phyloP scores from a whole-genome alignment of 1,140 invertebrate genomes.

The Lepidurus apus region DNA sequence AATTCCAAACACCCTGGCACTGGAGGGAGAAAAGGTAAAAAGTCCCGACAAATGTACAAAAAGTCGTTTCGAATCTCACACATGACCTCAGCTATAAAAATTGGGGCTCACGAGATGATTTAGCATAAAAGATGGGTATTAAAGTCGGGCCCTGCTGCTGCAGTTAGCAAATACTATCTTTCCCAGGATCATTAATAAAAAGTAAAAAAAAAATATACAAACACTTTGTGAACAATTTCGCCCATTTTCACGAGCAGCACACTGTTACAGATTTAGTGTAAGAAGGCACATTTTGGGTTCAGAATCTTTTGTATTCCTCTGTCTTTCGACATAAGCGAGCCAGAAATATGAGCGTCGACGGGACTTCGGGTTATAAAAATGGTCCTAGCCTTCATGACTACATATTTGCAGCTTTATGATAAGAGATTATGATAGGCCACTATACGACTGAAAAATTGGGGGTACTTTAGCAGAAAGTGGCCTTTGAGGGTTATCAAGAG shows the following conservation, averaged over 20 bases:
- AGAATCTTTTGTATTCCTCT: background rate
- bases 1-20: background rate
- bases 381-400: background rate
- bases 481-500: background rate
- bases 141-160: too few species aligned
- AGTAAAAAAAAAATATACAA: too few species aligned
- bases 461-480: background rate
- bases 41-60: background rate
- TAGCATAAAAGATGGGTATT: too few species aligned
- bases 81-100: background rate
- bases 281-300: too few species aligned
- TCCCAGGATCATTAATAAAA: too few species aligned
- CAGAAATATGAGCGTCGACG: background rate
- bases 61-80: background rate
- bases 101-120: too few species aligned
- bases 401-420: background rate
- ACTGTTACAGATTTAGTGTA: too few species aligned
- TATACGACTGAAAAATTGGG: conserved; percentile 7
- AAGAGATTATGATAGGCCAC: background rate
- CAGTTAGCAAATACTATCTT: too few species aligned
- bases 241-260: too few species aligned
- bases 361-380: background rate
- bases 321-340: background rate
- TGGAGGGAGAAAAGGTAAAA: background rate
- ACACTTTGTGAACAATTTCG: too few species aligned